phyloP scores from a whole-genome alignment of 1,140 invertebrate genomes.

The Euwallacea similis region DNA sequence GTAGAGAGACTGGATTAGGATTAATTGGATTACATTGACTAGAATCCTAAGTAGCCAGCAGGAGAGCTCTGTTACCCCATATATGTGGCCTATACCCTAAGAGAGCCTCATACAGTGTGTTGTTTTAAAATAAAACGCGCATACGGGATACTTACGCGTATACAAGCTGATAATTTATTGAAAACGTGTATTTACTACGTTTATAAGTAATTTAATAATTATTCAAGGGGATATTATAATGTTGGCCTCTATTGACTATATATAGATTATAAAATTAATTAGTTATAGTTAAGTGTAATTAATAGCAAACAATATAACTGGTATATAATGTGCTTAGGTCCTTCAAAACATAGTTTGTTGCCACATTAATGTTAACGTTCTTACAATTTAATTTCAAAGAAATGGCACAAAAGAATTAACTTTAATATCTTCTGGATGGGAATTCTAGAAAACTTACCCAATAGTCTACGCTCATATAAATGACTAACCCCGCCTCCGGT shows the following conservation, averaged over 20 bases:
- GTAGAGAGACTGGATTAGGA: constrained; percentile 66
- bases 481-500: constrained; percentile 68
- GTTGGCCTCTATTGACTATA: too few relatives aligned
- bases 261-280: too few relatives aligned
- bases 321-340: too few relatives aligned
- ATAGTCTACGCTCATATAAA: constrained; percentile 70
- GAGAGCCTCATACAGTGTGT: constrained; percentile 32
- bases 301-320: too few relatives aligned
- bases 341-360: too few relatives aligned
- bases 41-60: constrained; percentile 63
- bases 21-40: constrained; percentile 61
- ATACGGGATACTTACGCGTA: not conserved
- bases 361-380: too few relatives aligned
- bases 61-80: constrained; percentile 63
- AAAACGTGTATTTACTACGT: constrained; percentile 2
- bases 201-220: too few relatives aligned
- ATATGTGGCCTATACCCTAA: constrained; percentile 62
- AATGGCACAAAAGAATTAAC: too few relatives aligned
- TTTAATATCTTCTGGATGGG: not conserved
- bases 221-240: too few relatives aligned
- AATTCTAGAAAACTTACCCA: constrained; percentile 59
- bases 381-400: too few relatives aligned
- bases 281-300: too few relatives aligned
- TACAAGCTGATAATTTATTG: not conserved
- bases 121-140: not conserved